A percentile compares a stretch with the other conserved stretches of the same genome.
These are phyloP conservation scores for Pilophorus perplexus DNA, from an alignment of 2,888 invertebrate species.

Conservation along the genomic window DNA sequence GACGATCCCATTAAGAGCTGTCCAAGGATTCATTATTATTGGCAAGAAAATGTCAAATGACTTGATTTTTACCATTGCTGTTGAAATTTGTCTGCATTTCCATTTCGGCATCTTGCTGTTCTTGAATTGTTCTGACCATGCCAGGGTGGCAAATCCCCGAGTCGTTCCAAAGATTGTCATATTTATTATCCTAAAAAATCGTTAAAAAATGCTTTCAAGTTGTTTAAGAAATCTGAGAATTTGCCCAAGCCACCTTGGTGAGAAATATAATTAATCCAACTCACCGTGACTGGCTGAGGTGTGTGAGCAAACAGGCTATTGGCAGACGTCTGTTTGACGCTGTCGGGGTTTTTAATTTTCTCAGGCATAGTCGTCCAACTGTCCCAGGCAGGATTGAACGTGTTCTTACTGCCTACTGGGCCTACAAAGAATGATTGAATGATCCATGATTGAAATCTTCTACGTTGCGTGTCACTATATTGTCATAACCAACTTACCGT, in stretches of 20 bases:
- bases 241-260: background rate
- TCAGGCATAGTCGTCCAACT: conserved; percentile 37
- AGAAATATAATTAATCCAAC: background rate
- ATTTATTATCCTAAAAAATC: background rate
- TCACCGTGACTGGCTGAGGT: conserved; percentile 34
- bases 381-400: conserved; percentile 23
- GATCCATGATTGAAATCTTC: no score
- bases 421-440: background rate
- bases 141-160: conserved; percentile 3
- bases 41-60: no score
- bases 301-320: conserved; percentile 43
- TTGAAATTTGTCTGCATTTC: conserved; percentile 17
- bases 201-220: background rate
- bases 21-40: no score
- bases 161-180: conserved; percentile 23
- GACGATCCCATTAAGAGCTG: no score
- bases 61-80: conserved; percentile 12
- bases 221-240: background rate
- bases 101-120: conserved; percentile 14
- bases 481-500: no score
- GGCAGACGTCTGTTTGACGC: background rate
- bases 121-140: conserved; percentile 23
- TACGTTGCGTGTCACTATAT: no score
- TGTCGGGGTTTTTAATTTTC: conserved; percentile 15
- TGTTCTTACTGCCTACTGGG: conserved; percentile 10